These are phyloP conservation scores for Galbula dea DNA, from an alignment of 2,113 vertebrate species.

Conservation along the genomic window DNA sequence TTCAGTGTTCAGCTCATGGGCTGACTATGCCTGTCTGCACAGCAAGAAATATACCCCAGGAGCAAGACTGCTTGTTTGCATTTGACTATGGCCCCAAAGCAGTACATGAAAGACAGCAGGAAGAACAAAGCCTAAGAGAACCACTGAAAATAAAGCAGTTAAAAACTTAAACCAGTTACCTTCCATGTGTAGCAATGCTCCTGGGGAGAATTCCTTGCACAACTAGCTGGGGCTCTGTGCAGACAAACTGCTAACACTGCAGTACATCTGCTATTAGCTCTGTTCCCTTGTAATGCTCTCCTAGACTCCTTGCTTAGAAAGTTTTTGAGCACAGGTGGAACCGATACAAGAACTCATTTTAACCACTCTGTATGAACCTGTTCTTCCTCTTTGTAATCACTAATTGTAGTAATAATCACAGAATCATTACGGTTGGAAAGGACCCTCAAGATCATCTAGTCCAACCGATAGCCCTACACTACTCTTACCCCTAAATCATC, in stretches of 20 bases:
- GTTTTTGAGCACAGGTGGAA: not conserved
- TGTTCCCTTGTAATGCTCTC: not conserved
- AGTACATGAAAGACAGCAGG: not conserved
- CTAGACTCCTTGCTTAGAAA: not conserved
- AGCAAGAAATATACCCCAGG: not conserved
- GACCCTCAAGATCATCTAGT: too few species aligned
- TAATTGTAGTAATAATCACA: not conserved
- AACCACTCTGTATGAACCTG: not conserved
- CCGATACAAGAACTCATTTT: not conserved
- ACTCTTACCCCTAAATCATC: too few species aligned
- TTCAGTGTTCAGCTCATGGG: not conserved
- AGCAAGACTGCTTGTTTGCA: not conserved
- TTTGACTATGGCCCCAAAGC: not conserved
- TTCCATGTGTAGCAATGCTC: not conserved
- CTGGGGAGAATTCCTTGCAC: not conserved
- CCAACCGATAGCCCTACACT: too few species aligned
- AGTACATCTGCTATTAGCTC: not conserved
- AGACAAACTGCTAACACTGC: not conserved
- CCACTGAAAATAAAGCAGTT: not conserved
- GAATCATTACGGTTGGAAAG: too few species aligned
- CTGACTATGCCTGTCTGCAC: accelerated
- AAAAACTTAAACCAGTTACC: not conserved
- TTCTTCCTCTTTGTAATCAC: not conserved
- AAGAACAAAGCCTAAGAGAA: not conserved
- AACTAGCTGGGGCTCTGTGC: not conserved